Base-by-base conservation (phyloP, 2,113 vertebrate genomes). In the Setophaga petechia region DNA sequence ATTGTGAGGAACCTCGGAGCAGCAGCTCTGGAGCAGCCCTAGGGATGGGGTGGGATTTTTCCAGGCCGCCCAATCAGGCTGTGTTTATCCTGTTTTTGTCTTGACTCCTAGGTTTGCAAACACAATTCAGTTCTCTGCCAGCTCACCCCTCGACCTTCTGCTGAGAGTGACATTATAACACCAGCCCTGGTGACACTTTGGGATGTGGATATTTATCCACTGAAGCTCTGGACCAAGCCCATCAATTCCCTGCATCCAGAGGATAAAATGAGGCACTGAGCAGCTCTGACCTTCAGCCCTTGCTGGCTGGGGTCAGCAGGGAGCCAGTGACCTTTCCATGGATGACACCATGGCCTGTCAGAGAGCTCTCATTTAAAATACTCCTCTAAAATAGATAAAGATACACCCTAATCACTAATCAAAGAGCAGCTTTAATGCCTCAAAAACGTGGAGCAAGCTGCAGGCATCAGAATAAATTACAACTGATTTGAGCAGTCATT, bases 401-500 rank as follows among this genome's bases (percentile, higher is more conserved):
- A 87, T 81, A 33, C 46, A 43, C 35, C 18, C 18, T 35, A 24
- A 61, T 59, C 78, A 31, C 65, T 89, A 55, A 95, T 88, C 52
- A 94, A 54, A 93, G n/a, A 59, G 58, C 0, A 76, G 72, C 43
- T 95, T 94, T 80, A 80, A 16, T 77, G 28, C 67, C 69, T 95
- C 43, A 49, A 28, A 96, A 94, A 73, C 16, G 15, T 12, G 23
- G 49, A 81, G 33, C 44, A 33, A 95, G 49, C 94, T 84, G 37
- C 39, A 72, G 94, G 91, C 49, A 80, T 67, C 39, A 84, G 94
- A 95, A 96, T 95, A 95, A 96, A 97, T 95, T 74, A 69, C n/a
- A 74, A 11, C 23, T 47, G 68, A 25, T 72, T 66, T 75, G 22
- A 81, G 43, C 91, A 93, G 46, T 63, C 62, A 17, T 1, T 91